Base-by-base conservation (phyloP, 2,113 vertebrate genomes). In the Pomatostomus ruficeps region DNA sequence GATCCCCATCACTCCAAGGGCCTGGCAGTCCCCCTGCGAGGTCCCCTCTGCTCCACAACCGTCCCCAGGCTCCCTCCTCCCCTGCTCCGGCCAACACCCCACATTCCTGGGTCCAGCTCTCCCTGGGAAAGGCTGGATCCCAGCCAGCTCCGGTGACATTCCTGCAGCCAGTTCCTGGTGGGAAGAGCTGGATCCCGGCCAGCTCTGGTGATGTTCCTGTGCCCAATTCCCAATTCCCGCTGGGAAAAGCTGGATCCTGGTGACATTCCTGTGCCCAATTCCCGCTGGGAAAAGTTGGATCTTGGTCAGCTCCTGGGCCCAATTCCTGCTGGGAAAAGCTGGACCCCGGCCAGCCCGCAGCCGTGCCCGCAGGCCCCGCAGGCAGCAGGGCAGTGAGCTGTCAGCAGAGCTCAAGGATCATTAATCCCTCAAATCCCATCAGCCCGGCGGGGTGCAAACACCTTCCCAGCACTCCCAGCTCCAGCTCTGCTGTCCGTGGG, bases 321-420 rank as follows among this genome's bases (percentile, higher is more conserved):
- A 43, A 52, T 48, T 45, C 71, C 58, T 51, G 22, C 0, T 1
- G 10, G 38, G 28, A 31, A 25, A 22, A 46, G 9, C 35, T 13
- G 38, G 58, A 49, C 19, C n/a, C 46, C 12, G 51, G 38, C 54
- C 84, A 48, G 51, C 59, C 43, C 62, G 3, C 43, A 15, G 33
- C 0, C 0, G 2, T n/a, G 70, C 55, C 57, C 58, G 49, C 58
- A 20, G 54, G 45, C 46, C 42, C 38, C 0, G 1, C 79, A 51
- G 72, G 28, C 36, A 4, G 0, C 22, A 20, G 7, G 9, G 55
- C 45, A 89, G 10, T 9, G 67, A 85, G 3, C 62, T 26, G 46
- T 29, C 88, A 94, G 72, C 85, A 90, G 28, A 79, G 75, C 88
- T 36, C 25, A 23, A 46, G 52, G 43, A 68, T 24, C 38, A 51